phyloP scores from a whole-genome alignment of 2,113 vertebrate genomes.

The Sarotherodon lohbergeri region DNA sequence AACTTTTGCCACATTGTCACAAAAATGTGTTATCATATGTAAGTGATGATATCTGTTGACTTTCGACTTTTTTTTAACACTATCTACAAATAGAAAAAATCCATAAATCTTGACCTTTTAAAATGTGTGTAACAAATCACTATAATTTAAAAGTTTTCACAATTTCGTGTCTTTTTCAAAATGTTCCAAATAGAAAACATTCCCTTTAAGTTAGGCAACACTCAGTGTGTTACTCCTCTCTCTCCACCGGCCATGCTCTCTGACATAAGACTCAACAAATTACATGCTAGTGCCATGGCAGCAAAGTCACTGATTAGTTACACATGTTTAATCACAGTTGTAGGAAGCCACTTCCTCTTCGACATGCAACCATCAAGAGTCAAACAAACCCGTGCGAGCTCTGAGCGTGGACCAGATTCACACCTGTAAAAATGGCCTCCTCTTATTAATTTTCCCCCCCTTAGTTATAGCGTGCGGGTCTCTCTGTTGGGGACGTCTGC shows the following conservation, averaged over 20 bases:
- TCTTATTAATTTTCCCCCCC: background rate
- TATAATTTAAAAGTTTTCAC: background rate
- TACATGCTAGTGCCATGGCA: constrained; percentile 85
- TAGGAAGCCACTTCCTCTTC: constrained; percentile 89
- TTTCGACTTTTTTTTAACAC: background rate
- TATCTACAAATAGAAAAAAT: background rate
- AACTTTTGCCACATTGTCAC: background rate
- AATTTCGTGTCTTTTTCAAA: background rate
- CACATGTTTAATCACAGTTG: constrained; percentile 98
- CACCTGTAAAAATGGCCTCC: constrained; percentile 75
- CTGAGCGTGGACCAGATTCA: constrained; percentile 80
- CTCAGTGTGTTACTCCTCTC: background rate
- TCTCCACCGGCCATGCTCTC: constrained; percentile 46
- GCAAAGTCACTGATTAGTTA: constrained; percentile 92
- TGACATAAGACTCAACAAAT: constrained; percentile 85
- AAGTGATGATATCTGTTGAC: background rate
- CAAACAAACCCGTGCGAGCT: constrained; percentile 75
- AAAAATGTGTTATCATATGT: background rate
- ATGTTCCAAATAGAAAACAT: background rate
- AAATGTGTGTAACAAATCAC: background rate
- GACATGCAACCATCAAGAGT: constrained; percentile 80
- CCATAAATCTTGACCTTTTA: background rate
- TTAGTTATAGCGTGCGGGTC: background rate
- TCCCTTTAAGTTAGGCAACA: background rate
- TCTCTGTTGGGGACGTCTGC: background rate